A percentile compares a stretch with the other conserved stretches of the same genome.
Evolutionary conservation across 2,888 invertebrate species (phyloP).

Genomic region (Caenorhabditis plicata): DNA sequence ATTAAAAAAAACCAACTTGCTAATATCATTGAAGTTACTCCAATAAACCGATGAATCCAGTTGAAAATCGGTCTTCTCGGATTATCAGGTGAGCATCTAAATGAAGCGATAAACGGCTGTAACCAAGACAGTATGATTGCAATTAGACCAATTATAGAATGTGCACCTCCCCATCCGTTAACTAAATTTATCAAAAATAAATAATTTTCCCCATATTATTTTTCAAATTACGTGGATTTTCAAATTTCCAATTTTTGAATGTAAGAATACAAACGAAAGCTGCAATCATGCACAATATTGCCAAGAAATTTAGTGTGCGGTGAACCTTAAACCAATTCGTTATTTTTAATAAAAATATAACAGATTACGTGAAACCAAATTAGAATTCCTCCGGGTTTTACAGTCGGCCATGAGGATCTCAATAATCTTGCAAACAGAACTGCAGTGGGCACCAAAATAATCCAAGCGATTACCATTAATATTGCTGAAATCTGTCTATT

Average conservation of each 20-base stretch:
- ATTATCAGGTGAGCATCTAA: conserved; percentile 44
- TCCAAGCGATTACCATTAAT: conserved; percentile 51
- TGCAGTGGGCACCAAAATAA: conserved; percentile 45
- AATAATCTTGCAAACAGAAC: conserved; percentile 47
- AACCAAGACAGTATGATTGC: conserved; percentile 43
- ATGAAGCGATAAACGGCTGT: conserved; percentile 48
- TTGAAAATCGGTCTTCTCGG: conserved; percentile 50
- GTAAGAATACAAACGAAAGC: conserved; percentile 40
- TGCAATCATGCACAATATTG: conserved; percentile 41
- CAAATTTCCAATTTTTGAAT: conserved; percentile 45
- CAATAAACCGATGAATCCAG: conserved; percentile 46
- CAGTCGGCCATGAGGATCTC: conserved; percentile 39
- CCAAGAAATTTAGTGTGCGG: conserved; percentile 41
- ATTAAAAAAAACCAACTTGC: no score
- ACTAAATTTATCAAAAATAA: not conserved
- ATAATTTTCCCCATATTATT: no score
- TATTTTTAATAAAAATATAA: not conserved
- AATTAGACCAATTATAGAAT: conserved; percentile 42
- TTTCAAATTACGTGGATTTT: no score
- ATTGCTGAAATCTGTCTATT: conserved; percentile 38
- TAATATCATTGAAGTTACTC: conserved; percentile 35
- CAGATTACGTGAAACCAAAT: conserved; percentile 51
- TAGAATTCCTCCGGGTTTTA: conserved; percentile 44
- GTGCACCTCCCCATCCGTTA: conserved; percentile 25
- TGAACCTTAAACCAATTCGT: conserved; percentile 34